Base-by-base conservation (phyloP, 2,113 vertebrate species). In the Odontophorus gujanensis region DNA sequence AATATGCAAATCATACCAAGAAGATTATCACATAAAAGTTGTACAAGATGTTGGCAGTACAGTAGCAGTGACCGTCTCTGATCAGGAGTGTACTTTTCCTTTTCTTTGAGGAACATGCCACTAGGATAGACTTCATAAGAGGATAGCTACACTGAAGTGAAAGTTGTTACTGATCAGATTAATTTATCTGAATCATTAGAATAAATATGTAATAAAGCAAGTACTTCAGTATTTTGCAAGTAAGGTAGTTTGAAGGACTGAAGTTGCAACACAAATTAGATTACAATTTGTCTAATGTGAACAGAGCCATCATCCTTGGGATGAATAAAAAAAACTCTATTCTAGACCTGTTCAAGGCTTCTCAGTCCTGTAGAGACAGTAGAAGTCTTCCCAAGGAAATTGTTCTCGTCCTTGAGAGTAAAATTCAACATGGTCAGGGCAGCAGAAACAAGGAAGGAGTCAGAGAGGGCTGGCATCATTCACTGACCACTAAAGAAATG, bases 401-500 rank as follows among this genome's bases (percentile, higher is more conserved):
- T 16, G 5, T 17, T 79, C 22, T 61, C 15, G 12, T 24, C 38
- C 58, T 68, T 42, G 16, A 80, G 32, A 6, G 79, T 4, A 20
- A 67, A 19, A 59, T 28, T 48, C 76, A 88, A 24, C 63, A 55
- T 42, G 28, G 10, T 11, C 59, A 30, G 59, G 34, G 25, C 13
- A 81, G 22, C 18, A 76, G 26, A 10, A 30, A 45, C 32, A 59
- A 1, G 2, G 19, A 2, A 17, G 42, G 8, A 45, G 11, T 24
- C 65, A 78, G 32, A 63, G 2, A 1, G 5, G 10, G 4, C 7
- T 57, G 48, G 26, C 7, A 72, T 16, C 1, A 1, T 21, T 12
- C 16, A 12, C 8, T 16, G 13, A 5, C 12, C 34, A 42, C 21
- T 0, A 0, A n/a, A 13, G 15, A 45, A 20, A 19, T 40, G 5